These are phyloP conservation scores for Antrozous pallidus DNA, from an alignment of 2,797 vertebrate species.

Conservation along the genomic window DNA sequence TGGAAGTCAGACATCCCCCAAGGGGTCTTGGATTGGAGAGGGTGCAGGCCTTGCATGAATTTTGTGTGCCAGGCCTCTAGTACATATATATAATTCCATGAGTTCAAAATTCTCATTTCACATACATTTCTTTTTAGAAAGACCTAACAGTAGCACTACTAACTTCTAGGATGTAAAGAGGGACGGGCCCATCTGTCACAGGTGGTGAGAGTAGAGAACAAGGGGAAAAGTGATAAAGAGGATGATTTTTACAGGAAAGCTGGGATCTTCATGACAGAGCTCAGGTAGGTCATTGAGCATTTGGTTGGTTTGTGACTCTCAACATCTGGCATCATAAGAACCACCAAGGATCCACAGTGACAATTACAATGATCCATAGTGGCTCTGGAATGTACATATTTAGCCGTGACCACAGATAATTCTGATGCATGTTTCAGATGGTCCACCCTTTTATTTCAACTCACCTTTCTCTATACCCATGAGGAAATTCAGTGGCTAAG, in stretches of 20 bases:
- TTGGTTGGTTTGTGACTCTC: background rate
- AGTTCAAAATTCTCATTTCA: background rate
- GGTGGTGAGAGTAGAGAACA: background rate
- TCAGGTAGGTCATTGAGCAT: background rate
- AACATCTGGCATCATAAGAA: background rate
- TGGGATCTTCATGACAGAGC: background rate
- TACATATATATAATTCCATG: background rate
- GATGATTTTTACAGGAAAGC: background rate
- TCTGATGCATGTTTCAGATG: background rate
- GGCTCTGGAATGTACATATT: background rate
- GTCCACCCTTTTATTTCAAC: background rate
- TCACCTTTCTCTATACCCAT: background rate
- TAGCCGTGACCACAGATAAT: background rate
- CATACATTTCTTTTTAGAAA: constrained; percentile 27
- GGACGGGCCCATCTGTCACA: background rate
- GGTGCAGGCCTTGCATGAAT: too few species aligned
- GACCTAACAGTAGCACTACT: background rate
- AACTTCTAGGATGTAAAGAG: background rate
- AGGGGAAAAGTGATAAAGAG: background rate
- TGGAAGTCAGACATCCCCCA: too few species aligned
- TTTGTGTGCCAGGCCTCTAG: too few species aligned
- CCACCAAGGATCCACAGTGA: too few species aligned
- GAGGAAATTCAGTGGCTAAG: background rate
- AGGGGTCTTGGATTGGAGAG: too few species aligned
- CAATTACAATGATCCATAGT: too few species aligned